These are phyloP conservation scores for Lasioglossum malachurum DNA, from an alignment of 2,888 invertebrate genomes.

Conservation along the genomic window DNA sequence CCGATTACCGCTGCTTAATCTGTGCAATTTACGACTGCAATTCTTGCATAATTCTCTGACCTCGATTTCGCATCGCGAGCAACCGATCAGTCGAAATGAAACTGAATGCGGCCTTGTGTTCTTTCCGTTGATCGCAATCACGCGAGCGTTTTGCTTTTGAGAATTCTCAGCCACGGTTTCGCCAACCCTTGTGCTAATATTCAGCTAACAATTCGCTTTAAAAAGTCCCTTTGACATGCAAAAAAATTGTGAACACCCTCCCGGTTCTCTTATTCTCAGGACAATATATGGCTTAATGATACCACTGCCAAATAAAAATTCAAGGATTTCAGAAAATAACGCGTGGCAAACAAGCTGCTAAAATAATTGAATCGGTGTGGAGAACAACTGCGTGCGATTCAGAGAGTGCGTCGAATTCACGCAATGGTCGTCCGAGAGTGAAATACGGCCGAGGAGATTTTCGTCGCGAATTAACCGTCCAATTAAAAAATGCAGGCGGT, in stretches of 20 bases:
- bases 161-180: neutral
- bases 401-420: neutral
- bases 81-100: slow-evolving; percentile 31
- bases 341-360: neutral
- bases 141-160: neutral
- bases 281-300: neutral
- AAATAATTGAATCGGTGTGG: neutral
- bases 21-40: slow-evolving; percentile 16
- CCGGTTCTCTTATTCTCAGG: too few species aligned
- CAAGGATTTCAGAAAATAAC: neutral
- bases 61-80: slow-evolving; percentile 38
- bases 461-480: slow-evolving; percentile 30
- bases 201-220: neutral
- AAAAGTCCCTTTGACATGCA: neutral
- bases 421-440: neutral
- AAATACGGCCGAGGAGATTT: neutral
- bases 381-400: neutral
- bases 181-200: neutral
- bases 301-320: neutral
- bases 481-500: slow-evolving; percentile 33
- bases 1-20: neutral
- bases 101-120: slow-evolving; percentile 7
- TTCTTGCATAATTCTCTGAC: slow-evolving; percentile 45
- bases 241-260: neutral
- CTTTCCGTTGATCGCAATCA: neutral